These are phyloP conservation scores for Procambarus clarkii DNA, from an alignment of 1,140 invertebrate species.

Conservation along the genomic window DNA sequence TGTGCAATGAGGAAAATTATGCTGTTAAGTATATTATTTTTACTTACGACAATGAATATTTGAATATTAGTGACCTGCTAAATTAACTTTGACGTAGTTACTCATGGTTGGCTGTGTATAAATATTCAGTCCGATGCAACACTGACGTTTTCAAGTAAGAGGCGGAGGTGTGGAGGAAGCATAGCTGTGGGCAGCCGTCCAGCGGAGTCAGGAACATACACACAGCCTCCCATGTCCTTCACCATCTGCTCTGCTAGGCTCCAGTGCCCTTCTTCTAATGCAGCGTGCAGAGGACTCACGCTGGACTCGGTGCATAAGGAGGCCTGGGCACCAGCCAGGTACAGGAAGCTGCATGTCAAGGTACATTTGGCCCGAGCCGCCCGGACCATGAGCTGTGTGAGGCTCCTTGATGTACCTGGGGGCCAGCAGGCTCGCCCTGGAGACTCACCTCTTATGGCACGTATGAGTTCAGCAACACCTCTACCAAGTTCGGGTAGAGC, in stretches of 20 bases:
- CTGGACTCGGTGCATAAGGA: background rate
- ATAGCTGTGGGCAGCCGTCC: background rate
- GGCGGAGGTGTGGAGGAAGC: background rate
- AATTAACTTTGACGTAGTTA: too few relatives aligned
- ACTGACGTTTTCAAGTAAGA: too few relatives aligned
- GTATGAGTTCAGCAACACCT: too few relatives aligned
- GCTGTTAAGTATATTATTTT: too few relatives aligned
- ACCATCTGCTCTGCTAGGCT: background rate
- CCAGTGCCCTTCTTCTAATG: background rate
- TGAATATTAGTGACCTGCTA: too few relatives aligned
- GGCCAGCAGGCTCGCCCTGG: background rate
- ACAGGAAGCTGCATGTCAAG: background rate
- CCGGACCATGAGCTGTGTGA: background rate
- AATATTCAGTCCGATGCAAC: too few relatives aligned
- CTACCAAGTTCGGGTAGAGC: too few relatives aligned
- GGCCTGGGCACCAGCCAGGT: background rate
- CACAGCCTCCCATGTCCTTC: constrained; percentile 7
- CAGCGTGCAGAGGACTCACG: background rate
- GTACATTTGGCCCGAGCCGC: constrained; percentile 1
- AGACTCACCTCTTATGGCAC: background rate
- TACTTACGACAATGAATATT: too few relatives aligned
- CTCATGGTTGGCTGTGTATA: too few relatives aligned
- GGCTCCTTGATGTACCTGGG: too few relatives aligned
- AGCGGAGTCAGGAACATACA: background rate
- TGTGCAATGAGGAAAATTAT: too few relatives aligned